Conservation (phyloP, 2,113 vertebrate genomes). For the Prunella himalayana region DNA sequence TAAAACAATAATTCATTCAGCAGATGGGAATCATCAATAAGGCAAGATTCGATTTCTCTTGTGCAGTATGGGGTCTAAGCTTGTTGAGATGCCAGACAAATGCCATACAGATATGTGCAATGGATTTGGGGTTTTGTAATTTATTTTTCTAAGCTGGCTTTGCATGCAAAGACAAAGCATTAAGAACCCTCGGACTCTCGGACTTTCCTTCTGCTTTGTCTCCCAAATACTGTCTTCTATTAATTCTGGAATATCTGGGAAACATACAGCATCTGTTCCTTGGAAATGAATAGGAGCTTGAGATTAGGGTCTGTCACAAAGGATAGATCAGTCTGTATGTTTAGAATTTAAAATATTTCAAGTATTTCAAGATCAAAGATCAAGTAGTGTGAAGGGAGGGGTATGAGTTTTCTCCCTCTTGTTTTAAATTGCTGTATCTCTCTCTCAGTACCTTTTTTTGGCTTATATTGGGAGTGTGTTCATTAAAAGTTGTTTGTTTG, state of each 20-base stretch:
- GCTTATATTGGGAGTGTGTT: neutral
- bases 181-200: neutral
- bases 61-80: neutral
- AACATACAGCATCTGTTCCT: neutral
- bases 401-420: neutral
- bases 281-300: neutral
- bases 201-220: neutral
- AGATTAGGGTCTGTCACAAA: neutral
- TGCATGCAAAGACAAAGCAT: neutral
- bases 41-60: neutral
- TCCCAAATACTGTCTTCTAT: neutral
- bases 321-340: neutral
- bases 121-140: neutral
- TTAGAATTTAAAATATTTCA: neutral
- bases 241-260: neutral
- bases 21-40: neutral
- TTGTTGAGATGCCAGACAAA: neutral
- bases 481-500: neutral
- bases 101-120: neutral
- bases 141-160: neutral
- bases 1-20: neutral
- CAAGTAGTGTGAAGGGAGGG: neutral
- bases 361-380: neutral
- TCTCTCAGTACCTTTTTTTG: neutral
- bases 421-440: neutral